Evolutionary conservation across 2,113 vertebrate species (phyloP), one percentile per base, ranked within the genome.

Genomic region (Misgurnus anguillicaudatus): DNA sequence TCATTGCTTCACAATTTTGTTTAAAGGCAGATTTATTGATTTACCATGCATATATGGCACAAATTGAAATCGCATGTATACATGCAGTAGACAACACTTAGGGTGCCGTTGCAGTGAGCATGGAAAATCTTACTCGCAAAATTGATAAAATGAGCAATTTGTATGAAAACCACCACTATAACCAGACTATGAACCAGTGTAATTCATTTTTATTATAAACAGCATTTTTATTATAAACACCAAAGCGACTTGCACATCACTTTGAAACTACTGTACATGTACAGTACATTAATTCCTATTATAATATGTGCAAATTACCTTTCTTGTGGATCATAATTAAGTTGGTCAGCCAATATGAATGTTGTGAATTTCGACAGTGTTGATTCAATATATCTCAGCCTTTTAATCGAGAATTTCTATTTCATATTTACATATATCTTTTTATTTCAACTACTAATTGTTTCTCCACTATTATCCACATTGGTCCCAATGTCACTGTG

Each of bases 121-220:
- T 42, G 41, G 41, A 1, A 42, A 42, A 42, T 42, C 41, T 9
- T 3, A 42, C 3, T 3, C 5, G 9, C n/a, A n/a, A n/a, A n/a
- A n/a, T n/a, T n/a, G n/a, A n/a, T n/a, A 42, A 51, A 10, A 4
- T 13, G n/a, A 51, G 13, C 10, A 62, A 62, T 45, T 47, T 7
- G 47, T 45, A 36, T 13, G 47, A 10, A 51, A 10, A 51, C 9
- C 24, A 7, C 5, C 3, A 4, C 48, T 14, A 14, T 31, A 31
- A 31, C 24, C 24, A 51, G 2, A n/a, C n/a, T 14, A 51, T 19
- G 17, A 7, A 9, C 14, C 17, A 58, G 63, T 21, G 24, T 31
- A 31, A 31, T 85, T 74, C 55, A 60, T 16, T 91, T 89, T 91
- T 90, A 90, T 91, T 90, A 91, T 83, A 91, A 92, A 92, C 87